Evolutionary conservation across 2,888 invertebrate species (phyloP).

Genomic region (Latrodectus elegans): DNA sequence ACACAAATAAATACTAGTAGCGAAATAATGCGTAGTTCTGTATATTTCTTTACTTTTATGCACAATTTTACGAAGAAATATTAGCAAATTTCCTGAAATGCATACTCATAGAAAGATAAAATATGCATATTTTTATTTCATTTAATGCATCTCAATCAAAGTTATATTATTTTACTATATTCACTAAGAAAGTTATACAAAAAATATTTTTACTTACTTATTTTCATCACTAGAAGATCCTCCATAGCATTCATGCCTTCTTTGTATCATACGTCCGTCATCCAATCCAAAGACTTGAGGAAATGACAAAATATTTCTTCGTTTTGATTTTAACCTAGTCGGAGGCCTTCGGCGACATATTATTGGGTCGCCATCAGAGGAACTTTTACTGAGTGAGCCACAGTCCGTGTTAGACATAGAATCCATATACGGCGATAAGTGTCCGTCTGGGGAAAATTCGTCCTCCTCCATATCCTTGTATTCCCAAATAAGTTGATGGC

Average conservation of each 20-base stretch:
- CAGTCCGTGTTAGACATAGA: conserved; percentile 72
- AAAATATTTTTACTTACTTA: conserved; percentile 50
- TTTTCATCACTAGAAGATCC: conserved; percentile 71
- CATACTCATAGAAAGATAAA: too few relatives aligned
- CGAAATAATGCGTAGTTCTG: too few relatives aligned
- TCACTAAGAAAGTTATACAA: background rate
- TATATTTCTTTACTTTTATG: too few relatives aligned
- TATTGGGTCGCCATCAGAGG: conserved; percentile 73
- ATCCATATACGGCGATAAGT: conserved; percentile 59
- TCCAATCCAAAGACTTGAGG: conserved; percentile 80
- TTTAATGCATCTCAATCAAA: too few relatives aligned
- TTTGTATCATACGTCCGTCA: conserved; percentile 79
- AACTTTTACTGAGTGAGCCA: conserved; percentile 74
- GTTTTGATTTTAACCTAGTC: conserved; percentile 75
- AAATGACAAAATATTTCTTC: conserved; percentile 76
- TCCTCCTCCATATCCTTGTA: conserved; percentile 62
- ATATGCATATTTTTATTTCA: too few relatives aligned
- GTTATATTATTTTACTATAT: too few relatives aligned
- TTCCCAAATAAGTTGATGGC: conserved; percentile 44
- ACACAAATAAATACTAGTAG: background rate
- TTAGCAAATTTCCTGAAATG: too few relatives aligned
- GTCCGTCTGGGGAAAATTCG: conserved; percentile 55
- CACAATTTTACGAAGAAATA: too few relatives aligned
- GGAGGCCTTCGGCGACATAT: conserved; percentile 72
- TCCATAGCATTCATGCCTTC: conserved; percentile 71